These are phyloP conservation scores for Helicoverpa armigera DNA, from an alignment of 1,140 invertebrate genomes.

Conservation along the genomic window DNA sequence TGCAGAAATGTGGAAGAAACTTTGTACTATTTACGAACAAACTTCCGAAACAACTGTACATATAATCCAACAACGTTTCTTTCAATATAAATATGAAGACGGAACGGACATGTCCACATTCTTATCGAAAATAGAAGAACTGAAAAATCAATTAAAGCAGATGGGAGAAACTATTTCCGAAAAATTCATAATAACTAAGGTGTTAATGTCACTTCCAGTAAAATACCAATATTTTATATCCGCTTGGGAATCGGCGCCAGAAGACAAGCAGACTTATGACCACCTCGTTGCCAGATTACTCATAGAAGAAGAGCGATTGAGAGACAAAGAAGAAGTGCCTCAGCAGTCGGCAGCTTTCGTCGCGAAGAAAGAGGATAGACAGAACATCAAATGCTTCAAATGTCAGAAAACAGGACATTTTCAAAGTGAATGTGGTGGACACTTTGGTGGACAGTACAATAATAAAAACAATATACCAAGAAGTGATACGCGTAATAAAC, in stretches of 20 bases:
- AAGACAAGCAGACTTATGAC: not conserved
- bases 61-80: not conserved
- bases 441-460: not conserved
- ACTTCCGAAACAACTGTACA: not conserved
- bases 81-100: not conserved
- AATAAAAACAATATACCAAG: not conserved
- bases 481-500: not conserved
- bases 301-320: not conserved
- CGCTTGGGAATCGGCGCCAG: not conserved
- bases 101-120: not conserved
- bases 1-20: not conserved
- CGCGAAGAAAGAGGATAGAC: not conserved
- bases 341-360: not conserved
- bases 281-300: not conserved
- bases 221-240: not conserved
- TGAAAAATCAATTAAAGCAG: conserved; percentile 1
- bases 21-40: not conserved
- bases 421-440: not conserved
- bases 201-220: not conserved
- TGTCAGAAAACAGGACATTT: not conserved
- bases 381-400: not conserved
- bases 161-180: not conserved
- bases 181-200: not conserved
- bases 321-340: not conserved
- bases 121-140: not conserved